Base-by-base conservation (phyloP, 1,140 invertebrate genomes). In the Rhopalosiphum padi region DNA sequence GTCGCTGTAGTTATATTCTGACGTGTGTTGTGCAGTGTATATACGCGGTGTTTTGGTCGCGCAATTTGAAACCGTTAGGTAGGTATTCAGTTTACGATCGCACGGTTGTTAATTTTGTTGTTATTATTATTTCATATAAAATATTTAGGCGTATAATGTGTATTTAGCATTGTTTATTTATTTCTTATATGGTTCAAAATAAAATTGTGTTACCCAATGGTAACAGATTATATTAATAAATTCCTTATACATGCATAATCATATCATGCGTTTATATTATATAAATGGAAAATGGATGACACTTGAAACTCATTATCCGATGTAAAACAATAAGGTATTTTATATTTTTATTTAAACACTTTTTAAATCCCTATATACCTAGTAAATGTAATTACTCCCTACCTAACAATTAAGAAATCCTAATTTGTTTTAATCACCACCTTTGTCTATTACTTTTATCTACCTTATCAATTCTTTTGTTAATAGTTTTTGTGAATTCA, bases 1-100 rank as follows among this genome's bases (percentile, higher is more conserved):
- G 55, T 60, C 30, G 30, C n/a, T n/a, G 60, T 77, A 77, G 53
- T 53, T 88, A 90, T 41, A 30, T 25, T 41, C 23, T 60, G 22
- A 55, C 35, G 53, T 90, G 88, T 90, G 43, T 51, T 48, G 41
- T 37, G 41, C 8, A 51, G 77, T 51, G 5, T 25, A 30, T 30
- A 18, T 11, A 6, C 15, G 23, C 15, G 43, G 77, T 37, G 90
- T 83, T 87, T 87, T 51, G 21, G 48, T 85, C 82, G 43, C 4
- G 37, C 48, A n/a, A 77, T 92, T 92, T 53, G 48, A 21, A 93
- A 48, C 91, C 91, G 77, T 86, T 86, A 86, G 30, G 15, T n/a
- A 68, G 60, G 9, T 92, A 85, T 37, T 55, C 51, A 53, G 51
- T 53, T 89, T 41, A 53, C 86, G 30, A 46, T 86, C 25, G 41